phyloP scores from a whole-genome alignment of 2,113 vertebrate genomes.

The Chascanopsetta lugubris region DNA sequence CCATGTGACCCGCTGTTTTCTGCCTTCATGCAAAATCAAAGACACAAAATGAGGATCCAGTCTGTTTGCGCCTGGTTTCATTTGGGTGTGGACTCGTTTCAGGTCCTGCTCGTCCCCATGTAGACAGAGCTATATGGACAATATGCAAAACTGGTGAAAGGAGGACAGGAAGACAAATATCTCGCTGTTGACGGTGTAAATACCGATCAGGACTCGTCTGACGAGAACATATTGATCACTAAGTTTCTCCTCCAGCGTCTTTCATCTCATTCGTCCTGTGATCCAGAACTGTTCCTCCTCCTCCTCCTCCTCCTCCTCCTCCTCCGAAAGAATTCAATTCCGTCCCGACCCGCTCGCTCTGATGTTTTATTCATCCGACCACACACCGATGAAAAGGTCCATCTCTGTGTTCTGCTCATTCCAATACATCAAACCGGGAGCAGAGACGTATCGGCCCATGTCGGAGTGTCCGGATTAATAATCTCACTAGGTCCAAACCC shows the following conservation, averaged over 20 bases:
- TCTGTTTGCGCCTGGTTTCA: too few species aligned
- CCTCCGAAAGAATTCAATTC: constrained; percentile 45
- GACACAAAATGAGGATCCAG: neutral
- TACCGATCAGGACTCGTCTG: constrained; percentile 6
- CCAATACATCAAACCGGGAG: constrained; percentile 59
- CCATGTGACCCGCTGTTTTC: too few species aligned
- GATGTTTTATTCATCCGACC: constrained; percentile 72
- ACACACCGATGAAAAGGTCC: constrained; percentile 61
- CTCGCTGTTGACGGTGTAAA: constrained; percentile 3
- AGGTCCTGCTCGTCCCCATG: too few species aligned
- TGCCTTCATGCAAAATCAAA: too few species aligned
- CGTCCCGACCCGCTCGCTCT: constrained; percentile 10
- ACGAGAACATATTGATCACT: neutral
- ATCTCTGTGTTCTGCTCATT: constrained; percentile 60
- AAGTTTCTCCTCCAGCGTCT: too few species aligned
- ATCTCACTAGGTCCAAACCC: constrained; percentile 39
- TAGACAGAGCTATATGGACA: too few species aligned
- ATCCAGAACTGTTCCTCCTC: constrained; percentile 46
- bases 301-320: too few species aligned
- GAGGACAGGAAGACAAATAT: constrained; percentile 9
- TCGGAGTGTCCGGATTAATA: constrained; percentile 69
- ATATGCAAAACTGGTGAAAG: constrained; percentile 25
- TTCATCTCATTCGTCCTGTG: constrained; percentile 20
- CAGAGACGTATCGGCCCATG: constrained; percentile 48
- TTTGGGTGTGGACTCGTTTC: neutral